Percentiles rank a stretch among this genome's conserved stretches.
These are phyloP conservation scores for Agonum fuliginosum DNA, from an alignment of 2,888 invertebrate species.

Conservation along the genomic window DNA sequence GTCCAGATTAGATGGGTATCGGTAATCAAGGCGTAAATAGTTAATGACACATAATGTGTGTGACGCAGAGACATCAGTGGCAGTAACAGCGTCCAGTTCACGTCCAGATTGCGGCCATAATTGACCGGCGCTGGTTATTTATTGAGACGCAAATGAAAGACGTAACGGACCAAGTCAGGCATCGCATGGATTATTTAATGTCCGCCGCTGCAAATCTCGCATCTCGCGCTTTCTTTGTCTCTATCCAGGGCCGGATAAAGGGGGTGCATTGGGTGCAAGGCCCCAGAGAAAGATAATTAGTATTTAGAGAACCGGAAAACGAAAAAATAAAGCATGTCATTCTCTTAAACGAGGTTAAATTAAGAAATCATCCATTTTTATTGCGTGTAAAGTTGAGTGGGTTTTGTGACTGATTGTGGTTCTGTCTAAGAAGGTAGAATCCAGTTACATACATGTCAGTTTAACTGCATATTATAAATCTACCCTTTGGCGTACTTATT, in stretches of 20 bases:
- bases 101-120: slow-evolving; percentile 42
- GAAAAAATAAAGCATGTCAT: no score
- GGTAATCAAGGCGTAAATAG: slow-evolving; percentile 46
- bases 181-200: slow-evolving; percentile 56
- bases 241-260: background rate
- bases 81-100: background rate
- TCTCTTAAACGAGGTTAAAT: no score
- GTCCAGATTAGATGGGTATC: slow-evolving; percentile 34
- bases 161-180: slow-evolving; percentile 49
- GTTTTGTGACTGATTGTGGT: no score
- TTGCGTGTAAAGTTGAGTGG: no score
- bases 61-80: slow-evolving; percentile 11
- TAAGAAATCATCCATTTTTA: no score
- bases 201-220: slow-evolving; percentile 45
- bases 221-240: slow-evolving; percentile 46
- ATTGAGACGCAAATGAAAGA: slow-evolving; percentile 54
- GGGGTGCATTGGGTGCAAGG: no score
- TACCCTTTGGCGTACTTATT: no score
- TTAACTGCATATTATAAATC: no score
- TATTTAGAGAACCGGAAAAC: no score
- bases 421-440: no score
- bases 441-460: no score
- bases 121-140: slow-evolving; percentile 45
- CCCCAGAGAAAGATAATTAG: no score
- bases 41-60: slow-evolving; percentile 42